phyloP scores from a whole-genome alignment of 2,888 invertebrate species.

The Harmothoe impar region DNA sequence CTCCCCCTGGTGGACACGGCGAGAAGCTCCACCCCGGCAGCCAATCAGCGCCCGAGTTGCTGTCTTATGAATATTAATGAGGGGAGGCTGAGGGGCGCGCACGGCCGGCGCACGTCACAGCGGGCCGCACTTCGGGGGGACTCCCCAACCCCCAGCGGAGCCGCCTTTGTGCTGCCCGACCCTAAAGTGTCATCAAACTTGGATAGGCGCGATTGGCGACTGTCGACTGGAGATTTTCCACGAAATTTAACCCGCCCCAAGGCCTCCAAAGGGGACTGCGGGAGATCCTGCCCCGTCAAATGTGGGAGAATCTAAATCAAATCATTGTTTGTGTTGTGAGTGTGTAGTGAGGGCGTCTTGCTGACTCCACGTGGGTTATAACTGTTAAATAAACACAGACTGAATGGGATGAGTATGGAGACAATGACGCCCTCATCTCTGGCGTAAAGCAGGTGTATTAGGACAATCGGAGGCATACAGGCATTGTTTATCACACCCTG shows the following conservation, averaged over 20 bases:
- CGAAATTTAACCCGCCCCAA: slow-evolving; percentile 36
- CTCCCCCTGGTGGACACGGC: slow-evolving; percentile 27
- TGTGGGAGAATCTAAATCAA: slow-evolving; percentile 37
- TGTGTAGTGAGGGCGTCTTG: background rate
- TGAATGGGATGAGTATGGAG: background rate
- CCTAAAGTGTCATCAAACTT: slow-evolving; percentile 56
- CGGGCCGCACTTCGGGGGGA: slow-evolving; percentile 28
- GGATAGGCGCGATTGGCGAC: slow-evolving; percentile 40
- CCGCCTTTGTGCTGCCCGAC: slow-evolving; percentile 22
- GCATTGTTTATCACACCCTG: too few relatives aligned
- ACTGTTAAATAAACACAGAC: background rate
- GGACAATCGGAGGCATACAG: too few relatives aligned
- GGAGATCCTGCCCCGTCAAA: background rate
- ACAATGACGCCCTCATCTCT: too few relatives aligned
- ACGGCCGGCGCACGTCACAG: background rate
- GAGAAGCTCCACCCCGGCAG: background rate
- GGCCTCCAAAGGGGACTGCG: background rate
- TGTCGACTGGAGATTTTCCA: slow-evolving; percentile 39
- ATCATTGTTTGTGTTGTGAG: slow-evolving; percentile 26
- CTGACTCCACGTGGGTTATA: background rate
- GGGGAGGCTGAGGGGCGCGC: background rate
- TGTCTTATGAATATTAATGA: slow-evolving; percentile 38
- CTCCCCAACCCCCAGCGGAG: slow-evolving; percentile 19
- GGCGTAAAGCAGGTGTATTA: too few relatives aligned
- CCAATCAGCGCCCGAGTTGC: slow-evolving; percentile 17